Evolutionary conservation across 2,113 vertebrate species (phyloP), one percentile per base, ranked within the genome.

Genomic region (Tragulus kanchil): DNA sequence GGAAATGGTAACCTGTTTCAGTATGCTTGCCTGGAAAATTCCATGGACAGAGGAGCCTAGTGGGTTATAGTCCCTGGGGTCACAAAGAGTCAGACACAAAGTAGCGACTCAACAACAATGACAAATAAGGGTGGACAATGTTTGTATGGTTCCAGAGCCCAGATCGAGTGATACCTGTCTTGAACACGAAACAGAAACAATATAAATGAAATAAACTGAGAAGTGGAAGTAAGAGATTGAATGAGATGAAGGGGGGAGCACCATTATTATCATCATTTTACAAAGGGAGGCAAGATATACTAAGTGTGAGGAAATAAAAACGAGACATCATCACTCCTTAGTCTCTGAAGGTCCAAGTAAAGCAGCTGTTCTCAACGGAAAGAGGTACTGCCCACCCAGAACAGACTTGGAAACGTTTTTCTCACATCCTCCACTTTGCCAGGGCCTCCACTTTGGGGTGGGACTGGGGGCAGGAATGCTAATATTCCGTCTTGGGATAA

Each of bases 291-390:
- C 73, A 2, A 58, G 62, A 31, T 36, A 23, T 4, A 4, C 50
- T 45, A 61, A 23, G 69, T 45, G 9, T 6, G 69, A 13, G 59
- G 25, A 12, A 26, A 5, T 3, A 8, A 50, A 31, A 50, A 28
- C 0, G 45, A 59, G 42, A 12, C 65, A 0, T 9, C 2, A 1
- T 6, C 67, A 1, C 25, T 0, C 0, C 42, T 3, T 17, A 3
- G 78, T 17, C 11, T 6, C 25, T 15, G 15, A 19, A 9, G 31
- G 79, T 48, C 10, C 52, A 4, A 2, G 23, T 0, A 0, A 31
- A 58, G 42, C 23, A 1, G 54, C 5, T 0, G 10, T 2, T 15
- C 6, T 14, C 28, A 19, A 1, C 23, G 3, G 31, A 59, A 54
- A 11, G 79, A 23, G 59, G 45, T 36, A 9, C 17, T 17, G 8